Conservation (phyloP, 2,113 vertebrate genomes). For the Corythornis madagascariensis region DNA sequence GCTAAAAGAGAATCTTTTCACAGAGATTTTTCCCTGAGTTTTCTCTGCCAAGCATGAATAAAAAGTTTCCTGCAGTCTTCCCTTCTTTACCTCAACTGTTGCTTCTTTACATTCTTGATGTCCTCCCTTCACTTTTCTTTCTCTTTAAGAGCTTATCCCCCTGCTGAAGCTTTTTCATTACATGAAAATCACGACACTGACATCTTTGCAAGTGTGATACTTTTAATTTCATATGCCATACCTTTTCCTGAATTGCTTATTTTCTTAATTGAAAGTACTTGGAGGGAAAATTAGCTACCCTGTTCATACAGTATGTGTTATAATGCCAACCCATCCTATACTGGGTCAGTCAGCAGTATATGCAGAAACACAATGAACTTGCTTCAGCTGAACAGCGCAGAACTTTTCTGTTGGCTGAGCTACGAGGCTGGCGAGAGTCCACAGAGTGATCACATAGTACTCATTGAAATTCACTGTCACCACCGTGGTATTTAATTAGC, state of each 20-base stretch:
- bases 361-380: not conserved
- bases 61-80: not conserved
- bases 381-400: not conserved
- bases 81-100: not conserved
- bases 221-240: not conserved
- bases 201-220: not conserved
- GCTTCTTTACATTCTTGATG: not conserved
- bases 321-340: not conserved
- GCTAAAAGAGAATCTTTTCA: not conserved
- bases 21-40: not conserved
- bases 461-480: conserved; percentile 76
- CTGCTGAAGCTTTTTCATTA: not conserved
- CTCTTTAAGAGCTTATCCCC: not conserved
- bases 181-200: not conserved
- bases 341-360: not conserved
- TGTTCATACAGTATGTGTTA: not conserved
- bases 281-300: not conserved
- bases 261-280: not conserved
- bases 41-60: not conserved
- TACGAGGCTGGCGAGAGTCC: conserved; percentile 37
- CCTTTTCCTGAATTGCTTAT: not conserved
- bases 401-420: conserved; percentile 29
- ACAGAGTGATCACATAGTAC: conserved; percentile 1
- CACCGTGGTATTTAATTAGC: conserved; percentile 76
- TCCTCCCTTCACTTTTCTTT: not conserved